phyloP scores from a whole-genome alignment of 2,797 vertebrate species.

The Falco novaeseelandiae region DNA sequence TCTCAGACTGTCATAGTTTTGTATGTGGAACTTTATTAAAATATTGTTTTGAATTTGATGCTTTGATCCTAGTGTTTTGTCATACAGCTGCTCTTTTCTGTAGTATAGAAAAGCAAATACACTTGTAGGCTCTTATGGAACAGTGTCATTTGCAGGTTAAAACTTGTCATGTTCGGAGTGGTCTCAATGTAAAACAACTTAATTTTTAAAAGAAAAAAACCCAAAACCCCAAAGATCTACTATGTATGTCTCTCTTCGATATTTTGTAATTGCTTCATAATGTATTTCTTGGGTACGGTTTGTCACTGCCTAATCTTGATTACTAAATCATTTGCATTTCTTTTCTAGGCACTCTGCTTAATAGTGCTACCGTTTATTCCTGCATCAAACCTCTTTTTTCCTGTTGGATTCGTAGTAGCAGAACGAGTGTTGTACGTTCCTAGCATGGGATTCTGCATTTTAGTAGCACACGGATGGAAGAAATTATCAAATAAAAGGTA shows the following conservation, averaged over 20 bases:
- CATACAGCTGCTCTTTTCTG: neutral
- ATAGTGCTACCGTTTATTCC: constrained; percentile 95
- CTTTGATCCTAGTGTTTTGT: neutral
- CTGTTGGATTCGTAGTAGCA: constrained; percentile 97
- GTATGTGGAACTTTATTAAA: neutral
- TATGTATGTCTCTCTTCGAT: neutral
- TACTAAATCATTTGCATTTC: neutral
- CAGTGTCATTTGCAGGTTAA: neutral
- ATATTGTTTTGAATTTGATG: neutral
- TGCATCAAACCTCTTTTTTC: constrained; percentile 97
- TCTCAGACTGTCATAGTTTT: neutral
- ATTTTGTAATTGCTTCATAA: neutral
- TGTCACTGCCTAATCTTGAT: neutral
- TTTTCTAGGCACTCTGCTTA: constrained; percentile 90
- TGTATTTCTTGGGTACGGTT: neutral
- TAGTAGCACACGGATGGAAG: constrained; percentile 94
- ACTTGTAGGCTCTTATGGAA: neutral
- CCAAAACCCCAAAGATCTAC: neutral
- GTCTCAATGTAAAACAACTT: neutral
- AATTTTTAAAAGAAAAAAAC: neutral
- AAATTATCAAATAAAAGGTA: constrained; percentile 88
- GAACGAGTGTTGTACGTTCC: constrained; percentile 96
- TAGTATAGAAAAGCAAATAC: neutral
- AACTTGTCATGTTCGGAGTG: neutral
- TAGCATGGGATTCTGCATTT: constrained; percentile 98